Percentiles rank a stretch among this genome's conserved stretches.
These are phyloP conservation scores for Passer domesticus DNA, from an alignment of 2,113 vertebrate species.

Conservation along the genomic window DNA sequence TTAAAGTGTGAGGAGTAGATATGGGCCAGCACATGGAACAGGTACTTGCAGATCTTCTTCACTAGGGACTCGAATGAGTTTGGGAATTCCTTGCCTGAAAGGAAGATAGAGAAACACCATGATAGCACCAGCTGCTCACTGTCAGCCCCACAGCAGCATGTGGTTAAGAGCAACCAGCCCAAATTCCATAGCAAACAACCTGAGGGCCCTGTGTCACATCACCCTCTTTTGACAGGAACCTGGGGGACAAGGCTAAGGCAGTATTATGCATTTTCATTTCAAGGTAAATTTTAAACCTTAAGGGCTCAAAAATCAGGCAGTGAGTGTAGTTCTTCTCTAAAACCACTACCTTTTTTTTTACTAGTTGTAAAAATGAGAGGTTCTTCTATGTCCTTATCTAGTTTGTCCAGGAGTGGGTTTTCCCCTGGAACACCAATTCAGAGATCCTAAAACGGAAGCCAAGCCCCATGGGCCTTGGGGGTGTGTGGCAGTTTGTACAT, in stretches of 20 bases:
- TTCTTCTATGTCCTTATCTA: not conserved
- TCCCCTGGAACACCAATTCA: not conserved
- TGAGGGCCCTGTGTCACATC: not conserved
- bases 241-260: not conserved
- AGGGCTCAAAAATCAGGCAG: not conserved
- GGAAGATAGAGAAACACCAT: not conserved
- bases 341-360: not conserved
- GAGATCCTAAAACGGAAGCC: not conserved
- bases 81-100: constrained; percentile 93
- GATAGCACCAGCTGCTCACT: not conserved
- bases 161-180: not conserved
- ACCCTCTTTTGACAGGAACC: not conserved
- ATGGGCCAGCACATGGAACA: constrained; percentile 97
- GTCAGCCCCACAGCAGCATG: not conserved
- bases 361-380: not conserved
- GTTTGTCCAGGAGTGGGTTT: not conserved
- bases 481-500: not conserved
- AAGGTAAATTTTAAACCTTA: not conserved
- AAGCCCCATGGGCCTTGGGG: not conserved
- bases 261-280: not conserved
- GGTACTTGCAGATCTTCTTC: constrained; percentile 95
- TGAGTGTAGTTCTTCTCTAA: not conserved
- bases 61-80: constrained; percentile 96
- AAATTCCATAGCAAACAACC: not conserved
- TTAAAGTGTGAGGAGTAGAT: constrained; percentile 99